A percentile compares a stretch with the other conserved stretches of the same genome.
Conservation (phyloP, 2,888 invertebrate genomes). For the Imbricaverruca yamaguchii region DNA sequence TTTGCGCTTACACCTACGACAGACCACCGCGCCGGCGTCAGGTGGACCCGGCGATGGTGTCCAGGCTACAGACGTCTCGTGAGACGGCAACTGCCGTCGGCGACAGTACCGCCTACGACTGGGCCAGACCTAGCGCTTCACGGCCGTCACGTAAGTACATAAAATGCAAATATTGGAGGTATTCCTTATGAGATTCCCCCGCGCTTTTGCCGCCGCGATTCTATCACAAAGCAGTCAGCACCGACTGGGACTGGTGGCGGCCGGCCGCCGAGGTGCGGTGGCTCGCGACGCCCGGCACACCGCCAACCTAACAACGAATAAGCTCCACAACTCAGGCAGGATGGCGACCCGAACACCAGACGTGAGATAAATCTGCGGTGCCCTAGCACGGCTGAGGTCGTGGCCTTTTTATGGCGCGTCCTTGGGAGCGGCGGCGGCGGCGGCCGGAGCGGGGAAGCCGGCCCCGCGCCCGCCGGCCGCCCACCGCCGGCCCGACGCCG, state of each 20-base stretch:
- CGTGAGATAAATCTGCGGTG: neutral
- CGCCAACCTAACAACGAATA: constrained; percentile 17
- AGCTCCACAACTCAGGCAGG: constrained; percentile 18
- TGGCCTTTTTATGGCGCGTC: constrained; percentile 9
- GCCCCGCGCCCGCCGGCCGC: neutral
- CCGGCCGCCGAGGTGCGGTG: neutral
- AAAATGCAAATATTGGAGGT: constrained; percentile 15
- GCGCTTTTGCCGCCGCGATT: neutral
- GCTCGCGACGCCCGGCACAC: neutral
- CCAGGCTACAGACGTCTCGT: no score
- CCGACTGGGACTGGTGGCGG: neutral
- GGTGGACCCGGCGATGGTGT: no score
- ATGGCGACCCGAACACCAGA: neutral
- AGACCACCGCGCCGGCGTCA: no score
- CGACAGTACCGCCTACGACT: no score
- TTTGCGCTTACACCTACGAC: no score
- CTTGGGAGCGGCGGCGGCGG: neutral
- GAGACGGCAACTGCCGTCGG: no score
- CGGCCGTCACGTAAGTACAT: constrained; percentile 3
- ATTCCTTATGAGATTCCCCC: constrained; percentile 17
- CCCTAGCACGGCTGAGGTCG: neutral
- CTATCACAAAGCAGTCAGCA: neutral
- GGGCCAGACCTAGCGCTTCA: no score
- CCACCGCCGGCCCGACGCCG: no score
- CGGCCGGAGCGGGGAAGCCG: constrained; percentile 1